Conservation (phyloP, 2,113 vertebrate genomes). For the Seriola aureovittata region DNA sequence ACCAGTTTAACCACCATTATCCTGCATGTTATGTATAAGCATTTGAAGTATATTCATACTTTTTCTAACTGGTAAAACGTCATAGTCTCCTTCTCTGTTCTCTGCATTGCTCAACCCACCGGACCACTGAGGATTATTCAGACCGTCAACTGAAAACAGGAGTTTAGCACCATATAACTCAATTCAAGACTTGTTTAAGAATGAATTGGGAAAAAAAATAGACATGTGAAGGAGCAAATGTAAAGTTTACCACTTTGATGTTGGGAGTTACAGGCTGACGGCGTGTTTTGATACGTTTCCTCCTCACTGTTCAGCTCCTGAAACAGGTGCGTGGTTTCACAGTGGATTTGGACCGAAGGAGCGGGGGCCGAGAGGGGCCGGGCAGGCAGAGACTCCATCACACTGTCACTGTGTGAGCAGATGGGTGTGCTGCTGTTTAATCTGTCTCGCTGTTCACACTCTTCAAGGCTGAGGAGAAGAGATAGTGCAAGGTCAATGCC, state of each 20-base stretch:
- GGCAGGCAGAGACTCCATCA: background rate
- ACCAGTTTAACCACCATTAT: background rate
- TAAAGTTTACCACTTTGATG: slow-evolving; percentile 1
- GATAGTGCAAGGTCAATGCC: background rate
- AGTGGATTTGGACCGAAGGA: background rate
- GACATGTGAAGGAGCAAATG: background rate
- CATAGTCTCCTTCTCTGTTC: slow-evolving; percentile 66
- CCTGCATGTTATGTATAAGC: background rate
- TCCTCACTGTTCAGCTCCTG: background rate
- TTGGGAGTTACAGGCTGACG: background rate
- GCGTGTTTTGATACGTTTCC: slow-evolving; percentile 5
- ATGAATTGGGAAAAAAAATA: too few species aligned
- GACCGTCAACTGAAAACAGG: slow-evolving; percentile 39
- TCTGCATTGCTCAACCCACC: background rate
- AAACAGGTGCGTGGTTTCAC: background rate
- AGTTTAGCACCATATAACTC: background rate
- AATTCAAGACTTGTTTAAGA: background rate
- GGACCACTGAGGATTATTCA: background rate
- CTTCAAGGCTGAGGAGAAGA: slow-evolving; percentile 31
- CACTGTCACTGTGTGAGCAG: slow-evolving; percentile 15
- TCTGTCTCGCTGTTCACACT: slow-evolving; percentile 40
- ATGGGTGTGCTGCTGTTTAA: background rate
- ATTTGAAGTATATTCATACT: slow-evolving; percentile 24
- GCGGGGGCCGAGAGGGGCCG: slow-evolving; percentile 16
- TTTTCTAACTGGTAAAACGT: slow-evolving; percentile 70